Base-by-base conservation (phyloP, 2,797 vertebrate genomes). In the Schizopygopsis malacanthus region DNA sequence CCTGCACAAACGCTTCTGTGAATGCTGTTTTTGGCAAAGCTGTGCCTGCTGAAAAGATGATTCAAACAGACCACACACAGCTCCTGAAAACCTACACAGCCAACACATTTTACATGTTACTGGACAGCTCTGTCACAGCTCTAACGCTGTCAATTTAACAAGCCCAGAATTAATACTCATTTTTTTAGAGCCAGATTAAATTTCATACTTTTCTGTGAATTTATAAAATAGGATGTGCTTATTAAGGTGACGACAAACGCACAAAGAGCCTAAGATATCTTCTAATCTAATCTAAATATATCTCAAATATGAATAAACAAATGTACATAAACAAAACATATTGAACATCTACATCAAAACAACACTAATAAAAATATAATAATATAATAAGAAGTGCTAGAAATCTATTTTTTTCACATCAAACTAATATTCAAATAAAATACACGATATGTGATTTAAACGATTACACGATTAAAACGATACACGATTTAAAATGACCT, bases 11-110 rank as follows among this genome's bases (percentile, higher is more conserved):
- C 28, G 47, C 77, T 79, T 70, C 70, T 84, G 84, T 81, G 71
- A 72, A 61, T 87, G 88, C 88, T 91, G 83, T 75, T 87, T 80
- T 86, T 90, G 89, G 89, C 88, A 85, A 61, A 39, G 78, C 54
- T 45, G 39, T 78, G 63, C 43, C 15, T 37, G n/a, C n/a, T 69
- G 82, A 73, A 86, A 84, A 39, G 54, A 79, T 56, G 67, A 71
- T 83, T 83, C 61, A 85, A 87, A 81, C 67, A 86, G 90, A 88
- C 88, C 89, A 86, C 84, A 89, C 86, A 89, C 82, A 54, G 72
- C 69, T 81, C 82, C 71, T 16, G 45, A 77, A 76, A 70, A 76
- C 47, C 3, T 22, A 81, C 39, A 59, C 61, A 84, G 69, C 67
- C 65, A 63, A 59, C 4, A 45, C 20, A 50, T 59, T 81, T 83